Evolutionary conservation across 2,888 invertebrate genomes (phyloP).

Genomic region (Timandra comae): DNA sequence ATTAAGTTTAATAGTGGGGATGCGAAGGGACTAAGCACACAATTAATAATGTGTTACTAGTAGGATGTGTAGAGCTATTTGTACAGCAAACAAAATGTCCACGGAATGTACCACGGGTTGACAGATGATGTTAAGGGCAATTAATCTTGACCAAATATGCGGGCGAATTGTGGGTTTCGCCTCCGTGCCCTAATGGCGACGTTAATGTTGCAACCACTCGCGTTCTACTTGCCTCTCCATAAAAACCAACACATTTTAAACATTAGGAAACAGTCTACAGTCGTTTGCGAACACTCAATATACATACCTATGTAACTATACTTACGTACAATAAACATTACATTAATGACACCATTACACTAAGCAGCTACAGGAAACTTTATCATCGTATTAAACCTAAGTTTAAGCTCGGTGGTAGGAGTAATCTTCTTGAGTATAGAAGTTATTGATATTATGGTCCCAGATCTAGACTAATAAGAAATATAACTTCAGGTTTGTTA

Average conservation of each 20-base stretch:
- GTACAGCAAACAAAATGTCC: conserved; percentile 61
- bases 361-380: too few species aligned
- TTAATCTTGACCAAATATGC: conserved; percentile 73
- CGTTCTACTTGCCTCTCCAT: conserved; percentile 13
- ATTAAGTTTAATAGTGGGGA: too few species aligned
- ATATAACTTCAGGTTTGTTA: too few species aligned
- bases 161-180: conserved; percentile 56
- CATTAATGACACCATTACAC: conserved; percentile 14
- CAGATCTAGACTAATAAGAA: too few species aligned
- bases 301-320: too few species aligned
- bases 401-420: too few species aligned
- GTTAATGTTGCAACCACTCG: conserved; percentile 29
- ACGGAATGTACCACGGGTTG: conserved; percentile 55
- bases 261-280: conserved; percentile 12
- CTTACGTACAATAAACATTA: too few species aligned
- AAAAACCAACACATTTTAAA: conserved; percentile 11
- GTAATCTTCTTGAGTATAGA: too few species aligned
- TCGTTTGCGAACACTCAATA: conserved; percentile 4
- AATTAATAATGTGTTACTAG: conserved; percentile 44
- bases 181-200: conserved; percentile 47
- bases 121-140: conserved; percentile 70
- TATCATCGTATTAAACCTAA: too few species aligned
- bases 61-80: conserved; percentile 54
- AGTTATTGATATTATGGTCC: too few species aligned
- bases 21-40: conserved; percentile 4